A percentile compares a stretch with the other conserved stretches of the same genome.
phyloP scores from a whole-genome alignment of 2,797 vertebrate species.

The Oryzias dopingdopingensis region DNA sequence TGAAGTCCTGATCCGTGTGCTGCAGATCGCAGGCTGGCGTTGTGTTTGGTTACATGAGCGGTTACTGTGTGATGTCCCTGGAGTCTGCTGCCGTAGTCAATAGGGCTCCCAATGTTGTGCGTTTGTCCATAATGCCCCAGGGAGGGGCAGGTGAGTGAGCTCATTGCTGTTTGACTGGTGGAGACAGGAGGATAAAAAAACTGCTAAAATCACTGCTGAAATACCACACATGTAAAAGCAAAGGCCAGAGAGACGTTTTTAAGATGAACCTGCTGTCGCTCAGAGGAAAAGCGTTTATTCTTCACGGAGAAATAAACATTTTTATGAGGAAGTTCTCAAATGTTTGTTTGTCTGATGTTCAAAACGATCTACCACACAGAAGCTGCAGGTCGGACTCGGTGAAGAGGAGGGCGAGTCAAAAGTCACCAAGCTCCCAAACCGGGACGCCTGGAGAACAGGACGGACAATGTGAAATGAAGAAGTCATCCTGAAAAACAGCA shows the following conservation, averaged over 20 bases:
- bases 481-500: too few relatives aligned
- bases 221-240: too few relatives aligned
- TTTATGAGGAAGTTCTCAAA: too few relatives aligned
- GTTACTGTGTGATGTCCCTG: constrained; percentile 16
- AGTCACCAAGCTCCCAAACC: too few relatives aligned
- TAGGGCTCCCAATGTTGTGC: constrained; percentile 44
- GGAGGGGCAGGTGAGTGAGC: constrained; percentile 32
- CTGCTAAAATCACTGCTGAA: too few relatives aligned
- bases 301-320: too few relatives aligned
- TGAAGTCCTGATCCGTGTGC: not conserved
- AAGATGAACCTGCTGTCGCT: not conserved
- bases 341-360: too few relatives aligned
- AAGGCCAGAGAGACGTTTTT: constrained; percentile 17
- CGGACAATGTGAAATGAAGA: too few relatives aligned
- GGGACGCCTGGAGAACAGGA: too few relatives aligned
- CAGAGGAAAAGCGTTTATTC: not conserved
- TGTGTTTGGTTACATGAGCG: constrained; percentile 13
- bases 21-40: not conserved
- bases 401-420: too few relatives aligned
- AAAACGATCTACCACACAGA: too few relatives aligned
- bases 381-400: too few relatives aligned
- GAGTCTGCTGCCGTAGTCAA: constrained; percentile 38
- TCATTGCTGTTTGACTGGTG: constrained; percentile 36
- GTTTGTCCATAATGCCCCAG: constrained; percentile 51
- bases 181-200: constrained; percentile 14